Evolutionary conservation across 2,888 invertebrate genomes (phyloP).

Genomic region (Cyclophora albipunctata): DNA sequence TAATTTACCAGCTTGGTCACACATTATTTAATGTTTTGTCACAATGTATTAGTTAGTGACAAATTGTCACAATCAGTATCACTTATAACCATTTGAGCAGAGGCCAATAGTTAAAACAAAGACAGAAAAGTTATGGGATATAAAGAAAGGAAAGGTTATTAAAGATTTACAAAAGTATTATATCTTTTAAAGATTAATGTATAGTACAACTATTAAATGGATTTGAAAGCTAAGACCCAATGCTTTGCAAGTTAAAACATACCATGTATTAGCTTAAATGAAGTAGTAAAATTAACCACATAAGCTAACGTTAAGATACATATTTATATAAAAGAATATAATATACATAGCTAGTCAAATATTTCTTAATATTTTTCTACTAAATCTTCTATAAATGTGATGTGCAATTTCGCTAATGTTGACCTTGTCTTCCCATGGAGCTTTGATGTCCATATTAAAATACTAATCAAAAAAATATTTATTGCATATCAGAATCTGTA

Average conservation of each 20-base stretch:
- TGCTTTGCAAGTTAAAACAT: constrained; percentile 28
- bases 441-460: not conserved
- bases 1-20: too few relatives aligned
- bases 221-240: not conserved
- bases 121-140: too few relatives aligned
- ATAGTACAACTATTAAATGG: not conserved
- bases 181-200: too few relatives aligned
- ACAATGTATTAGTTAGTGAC: too few relatives aligned
- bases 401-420: constrained; percentile 36
- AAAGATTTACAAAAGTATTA: too few relatives aligned
- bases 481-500: not conserved
- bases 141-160: too few relatives aligned
- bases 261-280: not conserved
- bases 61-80: too few relatives aligned
- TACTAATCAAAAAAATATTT: too few relatives aligned
- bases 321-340: constrained; percentile 11
- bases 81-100: too few relatives aligned
- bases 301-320: constrained; percentile 36
- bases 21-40: too few relatives aligned
- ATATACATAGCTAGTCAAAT: constrained; percentile 50
- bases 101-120: too few relatives aligned
- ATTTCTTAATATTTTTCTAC: constrained; percentile 65
- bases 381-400: constrained; percentile 37
- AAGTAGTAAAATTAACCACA: constrained; percentile 9
- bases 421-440: constrained; percentile 1